Evolutionary conservation across 2,113 vertebrate genomes (phyloP).

Genomic region (Sturnira hondurensis): DNA sequence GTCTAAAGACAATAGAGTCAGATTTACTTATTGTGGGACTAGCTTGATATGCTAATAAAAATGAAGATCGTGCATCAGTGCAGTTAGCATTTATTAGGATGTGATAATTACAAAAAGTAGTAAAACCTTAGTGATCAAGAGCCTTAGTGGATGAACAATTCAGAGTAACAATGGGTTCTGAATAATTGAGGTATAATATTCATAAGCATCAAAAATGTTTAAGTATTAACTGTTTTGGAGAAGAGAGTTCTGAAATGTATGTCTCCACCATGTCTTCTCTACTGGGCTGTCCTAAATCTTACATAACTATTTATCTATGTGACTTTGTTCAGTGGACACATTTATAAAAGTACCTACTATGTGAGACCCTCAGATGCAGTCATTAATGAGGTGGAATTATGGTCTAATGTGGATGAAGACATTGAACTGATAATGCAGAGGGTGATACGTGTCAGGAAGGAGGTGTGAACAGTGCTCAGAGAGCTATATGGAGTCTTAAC

Average conservation of each 20-base stretch:
- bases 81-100: background rate
- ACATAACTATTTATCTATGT: background rate
- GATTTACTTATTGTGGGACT: background rate
- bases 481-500: background rate
- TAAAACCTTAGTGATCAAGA: background rate
- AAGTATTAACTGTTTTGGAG: background rate
- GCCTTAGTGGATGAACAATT: background rate
- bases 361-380: background rate
- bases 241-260: background rate
- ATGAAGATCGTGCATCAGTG: background rate
- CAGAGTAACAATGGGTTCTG: background rate
- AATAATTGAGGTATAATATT: background rate
- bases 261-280: background rate
- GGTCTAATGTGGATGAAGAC: background rate
- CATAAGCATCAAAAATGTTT: background rate
- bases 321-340: background rate
- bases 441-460: background rate
- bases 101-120: background rate
- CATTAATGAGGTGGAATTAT: background rate
- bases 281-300: background rate
- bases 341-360: background rate
- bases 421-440: background rate
- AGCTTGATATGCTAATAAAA: background rate
- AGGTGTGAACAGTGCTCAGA: background rate
- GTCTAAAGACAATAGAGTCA: background rate